Percentiles rank a stretch among this genome's conserved stretches.
phyloP scores from a whole-genome alignment of 2,113 vertebrate genomes.

The Ptilorrhoa leucosticta region DNA sequence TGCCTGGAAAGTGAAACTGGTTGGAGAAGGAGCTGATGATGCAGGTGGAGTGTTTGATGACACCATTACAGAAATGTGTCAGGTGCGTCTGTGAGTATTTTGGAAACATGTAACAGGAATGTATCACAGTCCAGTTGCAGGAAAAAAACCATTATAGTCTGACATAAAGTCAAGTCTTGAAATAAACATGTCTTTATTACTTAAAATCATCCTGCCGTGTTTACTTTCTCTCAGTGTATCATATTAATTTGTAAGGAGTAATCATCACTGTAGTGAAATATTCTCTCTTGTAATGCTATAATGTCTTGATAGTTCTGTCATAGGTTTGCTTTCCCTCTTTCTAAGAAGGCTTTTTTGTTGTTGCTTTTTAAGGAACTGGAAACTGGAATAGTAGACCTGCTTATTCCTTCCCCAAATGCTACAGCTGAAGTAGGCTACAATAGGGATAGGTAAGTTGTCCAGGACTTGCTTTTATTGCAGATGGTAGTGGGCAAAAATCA shows the following conservation, averaged over 20 bases:
- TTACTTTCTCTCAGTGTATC: not conserved
- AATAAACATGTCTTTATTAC: not conserved
- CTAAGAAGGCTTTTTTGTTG: not conserved
- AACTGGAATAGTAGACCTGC: slow-evolving; percentile 82
- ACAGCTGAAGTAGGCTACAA: slow-evolving; percentile 87
- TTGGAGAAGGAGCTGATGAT: slow-evolving; percentile 85
- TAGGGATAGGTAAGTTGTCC: slow-evolving; percentile 77
- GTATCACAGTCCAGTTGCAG: not conserved
- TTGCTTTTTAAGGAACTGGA: slow-evolving; percentile 77
- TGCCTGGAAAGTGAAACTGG: slow-evolving; percentile 85
- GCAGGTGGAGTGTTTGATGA: slow-evolving; percentile 87
- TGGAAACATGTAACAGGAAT: not conserved
- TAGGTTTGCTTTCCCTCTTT: not conserved
- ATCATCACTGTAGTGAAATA: not conserved
- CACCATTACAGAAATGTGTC: slow-evolving; percentile 87
- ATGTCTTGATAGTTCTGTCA: not conserved
- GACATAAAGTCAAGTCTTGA: not conserved
- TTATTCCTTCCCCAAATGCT: slow-evolving; percentile 85
- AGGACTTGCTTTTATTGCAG: not conserved
- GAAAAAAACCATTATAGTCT: not conserved
- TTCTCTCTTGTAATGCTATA: not conserved
- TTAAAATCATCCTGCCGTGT: not conserved
- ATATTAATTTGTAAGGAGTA: not conserved
- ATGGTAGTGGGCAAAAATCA: not conserved
- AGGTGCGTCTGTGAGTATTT: slow-evolving; percentile 55